Percentiles rank a stretch among this genome's conserved stretches.
These are phyloP conservation scores for Amia ocellicauda DNA, from an alignment of 2,113 vertebrate genomes.

Conservation along the genomic window DNA sequence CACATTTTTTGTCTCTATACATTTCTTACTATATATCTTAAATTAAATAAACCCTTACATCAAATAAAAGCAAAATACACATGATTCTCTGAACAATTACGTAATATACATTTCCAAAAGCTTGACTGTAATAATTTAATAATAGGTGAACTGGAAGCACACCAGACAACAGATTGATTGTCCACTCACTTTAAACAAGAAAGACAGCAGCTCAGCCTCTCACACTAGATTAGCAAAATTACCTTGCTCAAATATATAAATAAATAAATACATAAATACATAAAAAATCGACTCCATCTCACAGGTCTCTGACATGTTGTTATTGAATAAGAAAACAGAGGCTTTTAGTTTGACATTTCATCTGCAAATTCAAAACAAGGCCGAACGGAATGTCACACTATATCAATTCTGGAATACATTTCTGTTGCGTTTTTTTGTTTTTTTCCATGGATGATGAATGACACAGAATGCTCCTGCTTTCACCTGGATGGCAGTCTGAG, in stretches of 20 bases:
- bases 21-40: no score
- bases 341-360: slow-evolving; percentile 19
- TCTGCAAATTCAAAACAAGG: slow-evolving; percentile 15
- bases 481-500: no score
- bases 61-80: no score
- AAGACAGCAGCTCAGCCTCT: slow-evolving; percentile 14
- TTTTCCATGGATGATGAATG: no score
- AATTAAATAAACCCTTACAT: no score
- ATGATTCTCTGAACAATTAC: no score
- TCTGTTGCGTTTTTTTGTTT: no score
- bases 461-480: no score
- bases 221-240: slow-evolving; percentile 23
- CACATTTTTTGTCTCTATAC: no score
- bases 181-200: slow-evolving; percentile 21
- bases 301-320: slow-evolving; percentile 10
- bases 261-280: no score
- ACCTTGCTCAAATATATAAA: background rate
- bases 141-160: slow-evolving; percentile 9
- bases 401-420: background rate
- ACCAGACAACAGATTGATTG: slow-evolving; percentile 15
- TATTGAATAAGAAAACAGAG: slow-evolving; percentile 20
- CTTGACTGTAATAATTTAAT: slow-evolving; percentile 16
- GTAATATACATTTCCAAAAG: background rate
- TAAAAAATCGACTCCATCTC: slow-evolving; percentile 15
- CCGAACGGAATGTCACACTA: slow-evolving; percentile 19